Evolutionary conservation across 1,140 invertebrate species (phyloP).

Genomic region (Aphelinus certus): DNA sequence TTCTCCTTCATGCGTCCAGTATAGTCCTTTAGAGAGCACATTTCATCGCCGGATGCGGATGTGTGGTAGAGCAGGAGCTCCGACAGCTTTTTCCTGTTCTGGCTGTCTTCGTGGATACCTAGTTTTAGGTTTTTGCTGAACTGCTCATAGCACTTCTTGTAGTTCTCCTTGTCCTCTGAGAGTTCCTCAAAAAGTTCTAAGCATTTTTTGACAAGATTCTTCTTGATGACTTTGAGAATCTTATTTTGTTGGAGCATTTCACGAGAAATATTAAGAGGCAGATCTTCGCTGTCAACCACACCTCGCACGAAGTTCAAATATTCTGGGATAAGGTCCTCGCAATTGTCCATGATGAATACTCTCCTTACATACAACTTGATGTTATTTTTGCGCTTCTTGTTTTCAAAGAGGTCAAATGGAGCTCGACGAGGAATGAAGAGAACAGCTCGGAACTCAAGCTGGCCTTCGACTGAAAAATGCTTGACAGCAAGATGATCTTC

Average conservation of each 20-base stretch:
- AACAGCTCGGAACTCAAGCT: conserved; percentile 95
- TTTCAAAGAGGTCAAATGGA: conserved; percentile 98
- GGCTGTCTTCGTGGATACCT: conserved; percentile 97
- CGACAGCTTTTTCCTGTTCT: conserved; percentile 92
- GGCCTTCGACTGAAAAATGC: conserved; percentile 98
- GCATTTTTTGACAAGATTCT: conserved; percentile 98
- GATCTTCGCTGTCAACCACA: conserved; percentile 97
- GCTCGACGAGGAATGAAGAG: conserved; percentile 94
- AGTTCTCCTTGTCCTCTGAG: conserved; percentile 95
- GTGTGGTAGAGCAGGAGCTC: conserved; percentile 94
- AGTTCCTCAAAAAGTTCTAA: conserved; percentile 96
- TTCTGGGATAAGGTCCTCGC: conserved; percentile 97
- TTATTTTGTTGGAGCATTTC: conserved; percentile 99
- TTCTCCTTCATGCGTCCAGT: conserved; percentile 97
- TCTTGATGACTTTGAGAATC: conserved; percentile 97
- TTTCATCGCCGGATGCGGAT: conserved; percentile 93
- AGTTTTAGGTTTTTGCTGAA: conserved; percentile 98
- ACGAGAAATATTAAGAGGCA: conserved; percentile 97
- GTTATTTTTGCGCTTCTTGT: conserved; percentile 98
- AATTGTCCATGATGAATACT: conserved; percentile 99
- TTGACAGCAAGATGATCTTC: conserved; percentile 98
- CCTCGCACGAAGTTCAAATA: conserved; percentile 97
- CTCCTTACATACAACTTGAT: conserved; percentile 97
- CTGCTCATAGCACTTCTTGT: conserved; percentile 98
- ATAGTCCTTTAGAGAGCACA: conserved; percentile 93